A percentile compares a stretch with the other conserved stretches of the same genome.
Conservation (phyloP, 2,113 vertebrate genomes). For the Scopus umbretta region DNA sequence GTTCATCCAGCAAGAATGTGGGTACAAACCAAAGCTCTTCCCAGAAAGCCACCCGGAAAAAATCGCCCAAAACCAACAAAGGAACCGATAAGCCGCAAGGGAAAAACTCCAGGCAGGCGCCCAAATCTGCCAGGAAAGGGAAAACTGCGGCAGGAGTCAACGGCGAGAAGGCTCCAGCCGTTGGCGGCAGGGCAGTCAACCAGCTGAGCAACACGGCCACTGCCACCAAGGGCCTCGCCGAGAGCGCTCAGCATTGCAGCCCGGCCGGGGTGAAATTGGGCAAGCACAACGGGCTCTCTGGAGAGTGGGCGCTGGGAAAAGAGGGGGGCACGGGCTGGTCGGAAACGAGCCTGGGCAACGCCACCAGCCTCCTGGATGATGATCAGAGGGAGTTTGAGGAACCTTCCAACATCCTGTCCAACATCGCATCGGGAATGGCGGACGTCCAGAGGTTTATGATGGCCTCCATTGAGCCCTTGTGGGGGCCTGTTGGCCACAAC, state of each 20-base stretch:
- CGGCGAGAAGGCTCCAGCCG: constrained; percentile 80
- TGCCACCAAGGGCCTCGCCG: constrained; percentile 56
- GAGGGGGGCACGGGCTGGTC: constrained; percentile 79
- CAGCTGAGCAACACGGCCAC: constrained; percentile 53
- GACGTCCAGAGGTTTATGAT: constrained; percentile 99
- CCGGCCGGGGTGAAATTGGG: constrained; percentile 54
- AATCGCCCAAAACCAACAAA: constrained; percentile 88
- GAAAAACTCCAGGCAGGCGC: constrained; percentile 86
- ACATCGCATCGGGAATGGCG: constrained; percentile 99
- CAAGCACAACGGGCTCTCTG: constrained; percentile 71
- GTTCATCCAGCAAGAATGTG: constrained; percentile 82
- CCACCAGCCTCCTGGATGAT: constrained; percentile 85
- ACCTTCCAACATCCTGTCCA: constrained; percentile 97
- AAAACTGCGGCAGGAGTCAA: constrained; percentile 83
- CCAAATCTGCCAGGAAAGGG: constrained; percentile 89
- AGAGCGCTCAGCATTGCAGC: constrained; percentile 62
- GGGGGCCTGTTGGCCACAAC: constrained; percentile 83
- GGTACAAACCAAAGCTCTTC: constrained; percentile 77
- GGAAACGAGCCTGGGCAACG: constrained; percentile 67
- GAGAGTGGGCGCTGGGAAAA: constrained; percentile 82
- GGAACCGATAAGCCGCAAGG: constrained; percentile 80
- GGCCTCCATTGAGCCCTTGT: constrained; percentile 96
- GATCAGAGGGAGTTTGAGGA: constrained; percentile 98
- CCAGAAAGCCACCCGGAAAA: constrained; percentile 91
- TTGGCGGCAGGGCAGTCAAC: constrained; percentile 46